Conservation (phyloP, 2,888 invertebrate genomes). For the Microctonus aethiopoides region DNA sequence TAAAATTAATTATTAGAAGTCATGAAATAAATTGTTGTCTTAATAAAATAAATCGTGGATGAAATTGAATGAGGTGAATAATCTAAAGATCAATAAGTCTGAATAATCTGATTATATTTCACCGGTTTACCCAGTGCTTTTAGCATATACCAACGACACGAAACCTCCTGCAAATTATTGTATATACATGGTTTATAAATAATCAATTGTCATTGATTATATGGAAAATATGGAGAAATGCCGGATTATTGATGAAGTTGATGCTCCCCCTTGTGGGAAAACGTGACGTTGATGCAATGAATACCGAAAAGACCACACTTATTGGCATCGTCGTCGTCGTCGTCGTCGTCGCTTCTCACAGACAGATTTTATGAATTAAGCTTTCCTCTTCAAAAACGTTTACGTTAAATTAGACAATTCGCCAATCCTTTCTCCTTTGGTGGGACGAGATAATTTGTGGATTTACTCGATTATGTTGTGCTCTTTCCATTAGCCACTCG, state of each 20-base stretch:
- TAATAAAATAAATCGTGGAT: neutral
- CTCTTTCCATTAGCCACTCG: neutral
- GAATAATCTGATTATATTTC: neutral
- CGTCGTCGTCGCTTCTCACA: neutral
- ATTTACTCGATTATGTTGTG: conserved; percentile 32
- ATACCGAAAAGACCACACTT: conserved; percentile 15
- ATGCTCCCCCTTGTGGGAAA: neutral
- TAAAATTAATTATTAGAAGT: neutral
- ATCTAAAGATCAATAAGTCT: neutral
- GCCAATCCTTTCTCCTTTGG: neutral
- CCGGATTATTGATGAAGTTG: conserved; percentile 8
- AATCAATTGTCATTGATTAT: neutral
- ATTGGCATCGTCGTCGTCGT: conserved; percentile 8
- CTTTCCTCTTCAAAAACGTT: neutral
- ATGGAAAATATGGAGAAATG: neutral
- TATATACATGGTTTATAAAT: neutral
- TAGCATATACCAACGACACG: neutral
- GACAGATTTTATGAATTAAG: conserved; percentile 6
- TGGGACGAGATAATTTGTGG: conserved; percentile 29
- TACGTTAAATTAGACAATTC: neutral
- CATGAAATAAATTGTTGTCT: neutral
- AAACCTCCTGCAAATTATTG: neutral
- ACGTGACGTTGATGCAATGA: neutral
- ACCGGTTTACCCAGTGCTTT: too few relatives aligned
- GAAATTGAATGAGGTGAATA: neutral